Evolutionary conservation across 2,797 vertebrate species (phyloP).

Genomic region (Rhinichthys osculus): DNA sequence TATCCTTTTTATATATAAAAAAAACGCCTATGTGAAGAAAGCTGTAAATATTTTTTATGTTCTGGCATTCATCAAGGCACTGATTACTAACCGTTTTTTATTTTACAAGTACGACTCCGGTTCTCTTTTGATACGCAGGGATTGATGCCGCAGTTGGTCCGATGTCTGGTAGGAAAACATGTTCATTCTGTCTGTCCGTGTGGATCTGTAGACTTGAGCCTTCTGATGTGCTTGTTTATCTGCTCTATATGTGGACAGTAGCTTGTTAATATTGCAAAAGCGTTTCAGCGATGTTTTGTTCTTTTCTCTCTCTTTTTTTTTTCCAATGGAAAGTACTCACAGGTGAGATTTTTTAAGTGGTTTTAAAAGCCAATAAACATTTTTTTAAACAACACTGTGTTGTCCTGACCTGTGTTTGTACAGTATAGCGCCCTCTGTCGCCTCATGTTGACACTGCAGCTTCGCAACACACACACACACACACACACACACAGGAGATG

Average conservation of each 20-base stretch:
- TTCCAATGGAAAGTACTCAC: slow-evolving; percentile 99
- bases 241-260: slow-evolving; percentile 98
- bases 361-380: slow-evolving; percentile 99
- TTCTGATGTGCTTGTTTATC: slow-evolving; percentile 93
- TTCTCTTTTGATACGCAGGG: slow-evolving; percentile 88
- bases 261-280: slow-evolving; percentile 96
- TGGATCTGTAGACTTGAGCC: slow-evolving; percentile 86
- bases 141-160: slow-evolving; percentile 89
- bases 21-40: slow-evolving; percentile 86
- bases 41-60: slow-evolving; percentile 77
- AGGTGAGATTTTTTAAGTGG: slow-evolving; percentile 99
- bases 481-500: neutral
- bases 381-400: slow-evolving; percentile 83
- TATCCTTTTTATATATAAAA: slow-evolving; percentile 63
- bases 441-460: neutral
- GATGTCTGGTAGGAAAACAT: slow-evolving; percentile 82
- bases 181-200: slow-evolving; percentile 89
- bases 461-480: neutral
- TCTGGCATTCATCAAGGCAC: slow-evolving; percentile 92
- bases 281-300: slow-evolving; percentile 86
- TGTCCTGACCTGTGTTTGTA: neutral
- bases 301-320: slow-evolving; percentile 62
- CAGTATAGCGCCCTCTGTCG: slow-evolving; percentile 31
- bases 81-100: slow-evolving; percentile 88
- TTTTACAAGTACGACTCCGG: slow-evolving; percentile 80